A percentile compares a stretch with the other conserved stretches of the same genome.
Conservation (phyloP, 2,888 invertebrate species). For the Venustoraphidia nigricollis region DNA sequence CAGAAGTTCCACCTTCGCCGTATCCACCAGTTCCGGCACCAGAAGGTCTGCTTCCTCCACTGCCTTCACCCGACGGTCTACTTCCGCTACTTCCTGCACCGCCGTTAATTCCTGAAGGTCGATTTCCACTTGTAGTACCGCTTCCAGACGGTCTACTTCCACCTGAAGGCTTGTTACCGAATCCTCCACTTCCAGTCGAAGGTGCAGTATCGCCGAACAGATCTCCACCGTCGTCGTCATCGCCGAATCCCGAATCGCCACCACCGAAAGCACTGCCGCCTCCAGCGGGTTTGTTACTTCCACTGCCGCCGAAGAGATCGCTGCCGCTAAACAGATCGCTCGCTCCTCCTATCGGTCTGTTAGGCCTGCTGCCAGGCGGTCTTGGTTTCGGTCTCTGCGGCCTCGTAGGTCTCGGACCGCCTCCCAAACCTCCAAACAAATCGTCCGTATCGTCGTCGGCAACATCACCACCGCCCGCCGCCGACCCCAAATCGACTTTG, state of each 20-base stretch:
- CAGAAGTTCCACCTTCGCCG: conserved; percentile 14
- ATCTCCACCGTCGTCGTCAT: conserved; percentile 11
- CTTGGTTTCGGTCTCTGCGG: not conserved
- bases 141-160: conserved; percentile 5
- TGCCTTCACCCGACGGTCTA: not conserved
- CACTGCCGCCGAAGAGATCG: conserved; percentile 22
- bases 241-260: not conserved
- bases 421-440: conserved; percentile 10
- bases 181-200: conserved; percentile 8
- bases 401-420: conserved; percentile 5
- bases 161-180: conserved; percentile 11
- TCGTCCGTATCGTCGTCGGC: conserved; percentile 9
- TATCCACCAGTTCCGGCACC: conserved; percentile 14
- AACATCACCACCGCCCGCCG: not conserved
- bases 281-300: conserved; percentile 24
- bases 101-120: not conserved
- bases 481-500: conserved; percentile 1
- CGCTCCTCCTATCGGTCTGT: not conserved
- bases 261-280: not conserved
- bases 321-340: conserved; percentile 7
- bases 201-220: conserved; percentile 11
- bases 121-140: not conserved
- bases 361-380: no score
- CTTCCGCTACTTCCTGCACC: not conserved
- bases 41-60: conserved; percentile 6